Percentiles rank a stretch among this genome's conserved stretches.
These are phyloP conservation scores for Chlorops oryzae DNA, from an alignment of 1,140 invertebrate genomes.

Conservation along the genomic window DNA sequence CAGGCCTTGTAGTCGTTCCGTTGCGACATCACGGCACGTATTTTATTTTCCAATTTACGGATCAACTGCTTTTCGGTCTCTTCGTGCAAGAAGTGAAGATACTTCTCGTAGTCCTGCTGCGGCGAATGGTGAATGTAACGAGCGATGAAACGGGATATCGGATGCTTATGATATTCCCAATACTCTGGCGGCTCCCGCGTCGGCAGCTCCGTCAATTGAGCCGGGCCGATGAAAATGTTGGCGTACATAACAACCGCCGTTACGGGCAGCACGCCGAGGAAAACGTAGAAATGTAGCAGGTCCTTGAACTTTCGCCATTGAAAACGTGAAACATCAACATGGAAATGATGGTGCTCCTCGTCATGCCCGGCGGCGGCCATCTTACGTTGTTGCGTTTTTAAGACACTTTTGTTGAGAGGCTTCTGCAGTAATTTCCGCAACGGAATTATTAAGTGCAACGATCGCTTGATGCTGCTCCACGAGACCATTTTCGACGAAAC, in stretches of 20 bases:
- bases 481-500: too few species aligned
- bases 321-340: slow-evolving; percentile 60
- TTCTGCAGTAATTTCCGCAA: too few species aligned
- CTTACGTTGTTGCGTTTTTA: too few species aligned
- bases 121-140: slow-evolving; percentile 57
- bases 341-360: slow-evolving; percentile 53
- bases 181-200: slow-evolving; percentile 75
- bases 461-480: too few species aligned
- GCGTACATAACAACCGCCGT: slow-evolving; percentile 55
- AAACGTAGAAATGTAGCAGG: slow-evolving; percentile 72
- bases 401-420: too few species aligned
- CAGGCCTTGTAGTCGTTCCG: slow-evolving; percentile 78
- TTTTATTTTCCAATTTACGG: slow-evolving; percentile 58
- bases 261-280: slow-evolving; percentile 72
- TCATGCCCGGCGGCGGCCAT: too few species aligned
- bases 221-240: slow-evolving; percentile 83
- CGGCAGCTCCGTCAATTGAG: slow-evolving; percentile 68
- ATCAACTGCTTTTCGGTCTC: slow-evolving; percentile 65
- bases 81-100: slow-evolving; percentile 62
- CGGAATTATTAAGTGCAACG: too few species aligned
- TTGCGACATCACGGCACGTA: slow-evolving; percentile 65
- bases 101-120: slow-evolving; percentile 82
- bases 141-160: slow-evolving; percentile 74
- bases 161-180: slow-evolving; percentile 81
- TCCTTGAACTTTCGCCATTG: slow-evolving; percentile 83